phyloP scores from a whole-genome alignment of 2,888 invertebrate species.

The Arge pagana region DNA sequence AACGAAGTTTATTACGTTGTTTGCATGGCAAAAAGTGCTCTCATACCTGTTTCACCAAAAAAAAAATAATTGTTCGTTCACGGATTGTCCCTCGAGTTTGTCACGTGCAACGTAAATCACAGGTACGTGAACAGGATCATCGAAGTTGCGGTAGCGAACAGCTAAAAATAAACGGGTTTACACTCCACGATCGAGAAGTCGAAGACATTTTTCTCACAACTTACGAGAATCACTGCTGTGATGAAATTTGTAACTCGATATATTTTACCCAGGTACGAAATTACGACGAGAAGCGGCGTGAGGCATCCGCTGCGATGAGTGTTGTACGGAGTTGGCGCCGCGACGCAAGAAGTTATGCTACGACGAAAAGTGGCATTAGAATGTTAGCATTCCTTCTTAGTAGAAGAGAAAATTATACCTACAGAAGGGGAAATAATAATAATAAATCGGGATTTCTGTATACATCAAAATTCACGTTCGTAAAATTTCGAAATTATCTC shows the following conservation, averaged over 20 bases:
- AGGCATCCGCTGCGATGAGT: constrained; percentile 30
- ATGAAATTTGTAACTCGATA: constrained; percentile 28
- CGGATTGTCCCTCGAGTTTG: constrained; percentile 8
- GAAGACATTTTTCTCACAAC: constrained; percentile 7
- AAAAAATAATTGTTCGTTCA: neutral
- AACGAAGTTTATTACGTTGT: too few species aligned
- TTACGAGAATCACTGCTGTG: constrained; percentile 29
- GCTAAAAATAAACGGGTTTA: constrained; percentile 22
- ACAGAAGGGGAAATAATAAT: too few species aligned
- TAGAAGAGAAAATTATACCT: too few species aligned
- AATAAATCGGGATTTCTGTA: too few species aligned
- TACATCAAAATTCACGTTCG: too few species aligned
- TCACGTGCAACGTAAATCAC: too few species aligned
- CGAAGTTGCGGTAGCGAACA: constrained; percentile 24
- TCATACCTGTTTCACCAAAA: too few species aligned
- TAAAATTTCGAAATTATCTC: too few species aligned
- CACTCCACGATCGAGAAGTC: neutral
- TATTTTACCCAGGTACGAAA: constrained; percentile 30
- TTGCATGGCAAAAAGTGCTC: too few species aligned
- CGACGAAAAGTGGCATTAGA: too few species aligned
- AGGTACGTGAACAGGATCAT: constrained; percentile 22
- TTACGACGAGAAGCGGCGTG: constrained; percentile 29
- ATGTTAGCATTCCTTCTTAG: too few species aligned
- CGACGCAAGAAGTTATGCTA: constrained; percentile 11
- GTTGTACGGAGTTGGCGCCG: constrained; percentile 30